Evolutionary conservation across 2,113 vertebrate genomes (phyloP).

Genomic region (Beaufortia kweichowensis): DNA sequence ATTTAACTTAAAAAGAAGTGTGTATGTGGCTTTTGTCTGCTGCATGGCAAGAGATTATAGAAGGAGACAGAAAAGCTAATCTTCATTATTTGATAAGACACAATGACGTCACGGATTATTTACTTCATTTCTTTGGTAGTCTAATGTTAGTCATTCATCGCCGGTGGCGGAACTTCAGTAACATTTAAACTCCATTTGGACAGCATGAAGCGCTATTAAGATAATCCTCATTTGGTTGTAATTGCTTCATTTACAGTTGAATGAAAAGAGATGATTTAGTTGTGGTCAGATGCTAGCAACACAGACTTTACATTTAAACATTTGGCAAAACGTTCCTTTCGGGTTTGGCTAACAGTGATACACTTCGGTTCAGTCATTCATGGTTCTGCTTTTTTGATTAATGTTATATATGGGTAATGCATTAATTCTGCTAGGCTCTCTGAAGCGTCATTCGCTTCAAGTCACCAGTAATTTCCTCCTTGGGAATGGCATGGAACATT

Average conservation of each 20-base stretch:
- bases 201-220: conserved; percentile 58
- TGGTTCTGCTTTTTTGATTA: conserved; percentile 18
- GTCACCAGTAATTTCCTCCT: conserved; percentile 1
- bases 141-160: conserved; percentile 53
- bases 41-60: conserved; percentile 14
- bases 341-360: no score
- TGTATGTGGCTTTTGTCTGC: conserved; percentile 18
- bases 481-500: conserved; percentile 38
- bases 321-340: not conserved
- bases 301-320: not conserved
- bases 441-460: conserved; percentile 7
- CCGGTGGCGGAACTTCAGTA: conserved; percentile 50
- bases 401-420: not conserved
- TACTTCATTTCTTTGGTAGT: conserved; percentile 51
- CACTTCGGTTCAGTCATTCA: not conserved
- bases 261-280: conserved; percentile 52
- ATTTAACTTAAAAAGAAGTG: not conserved
- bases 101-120: conserved; percentile 38
- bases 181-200: conserved; percentile 57
- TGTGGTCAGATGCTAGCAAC: conserved; percentile 8
- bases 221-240: conserved; percentile 55
- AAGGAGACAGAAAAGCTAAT: conserved; percentile 37
- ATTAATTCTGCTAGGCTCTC: conserved; percentile 20
- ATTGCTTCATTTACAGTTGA: conserved; percentile 43
- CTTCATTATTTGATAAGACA: conserved; percentile 45